Conservation (phyloP, 2,113 vertebrate genomes). For the Scomber colias region DNA sequence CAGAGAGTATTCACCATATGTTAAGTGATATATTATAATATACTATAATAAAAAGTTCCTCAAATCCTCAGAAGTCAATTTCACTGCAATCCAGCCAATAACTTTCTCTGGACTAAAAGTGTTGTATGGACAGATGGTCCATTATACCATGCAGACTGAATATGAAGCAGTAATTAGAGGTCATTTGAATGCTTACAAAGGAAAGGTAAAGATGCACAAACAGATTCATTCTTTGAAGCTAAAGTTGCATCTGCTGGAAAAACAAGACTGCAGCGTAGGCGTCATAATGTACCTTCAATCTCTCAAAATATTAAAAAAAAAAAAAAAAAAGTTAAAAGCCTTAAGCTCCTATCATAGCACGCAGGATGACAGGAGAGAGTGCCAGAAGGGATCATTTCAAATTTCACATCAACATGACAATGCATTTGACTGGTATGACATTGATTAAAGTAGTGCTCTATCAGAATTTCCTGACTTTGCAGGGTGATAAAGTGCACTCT, state of each 20-base stretch:
- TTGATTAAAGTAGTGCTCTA: constrained; percentile 72
- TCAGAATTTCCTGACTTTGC: constrained; percentile 73
- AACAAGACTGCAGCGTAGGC: background rate
- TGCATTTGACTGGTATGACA: constrained; percentile 74
- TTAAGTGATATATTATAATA: too few relatives aligned
- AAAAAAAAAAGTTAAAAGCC: background rate
- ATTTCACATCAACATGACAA: constrained; percentile 72
- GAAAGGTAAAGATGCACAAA: background rate
- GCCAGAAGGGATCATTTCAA: constrained; percentile 66
- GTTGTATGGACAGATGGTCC: too few relatives aligned
- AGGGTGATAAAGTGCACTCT: constrained; percentile 64
- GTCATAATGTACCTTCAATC: background rate
- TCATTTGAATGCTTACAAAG: background rate
- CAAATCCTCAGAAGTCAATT: too few relatives aligned
- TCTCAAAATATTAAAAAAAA: background rate
- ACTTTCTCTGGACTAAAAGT: too few relatives aligned
- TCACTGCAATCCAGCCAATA: too few relatives aligned
- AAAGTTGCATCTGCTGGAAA: background rate
- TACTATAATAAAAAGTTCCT: too few relatives aligned
- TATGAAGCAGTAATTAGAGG: background rate
- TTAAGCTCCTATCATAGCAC: constrained; percentile 15
- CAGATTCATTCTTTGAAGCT: background rate
- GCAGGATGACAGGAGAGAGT: constrained; percentile 7
- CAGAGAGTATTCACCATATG: too few relatives aligned
- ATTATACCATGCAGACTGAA: too few relatives aligned